Percentiles rank a stretch among this genome's conserved stretches.
Evolutionary conservation across 2,888 invertebrate genomes (phyloP).

Genomic region (Mythimna albipuncta): DNA sequence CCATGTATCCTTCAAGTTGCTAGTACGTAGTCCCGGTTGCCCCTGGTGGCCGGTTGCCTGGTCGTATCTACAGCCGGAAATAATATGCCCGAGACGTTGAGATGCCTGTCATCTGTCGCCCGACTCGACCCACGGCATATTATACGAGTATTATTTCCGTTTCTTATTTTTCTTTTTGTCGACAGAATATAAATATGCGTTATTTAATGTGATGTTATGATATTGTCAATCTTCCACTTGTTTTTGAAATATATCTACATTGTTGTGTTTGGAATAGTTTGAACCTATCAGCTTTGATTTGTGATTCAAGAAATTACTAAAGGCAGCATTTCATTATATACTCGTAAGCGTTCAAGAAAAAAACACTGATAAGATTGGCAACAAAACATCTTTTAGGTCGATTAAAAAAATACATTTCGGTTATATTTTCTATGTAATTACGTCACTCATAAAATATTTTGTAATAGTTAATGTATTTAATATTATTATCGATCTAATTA

Average conservation of each 20-base stretch:
- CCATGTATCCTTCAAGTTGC: conserved; percentile 5
- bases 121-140: not conserved
- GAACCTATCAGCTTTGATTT: not conserved
- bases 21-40: conserved; percentile 28
- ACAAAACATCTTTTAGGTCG: too few species aligned
- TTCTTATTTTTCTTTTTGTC: not conserved
- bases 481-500: not conserved
- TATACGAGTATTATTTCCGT: conserved; percentile 16
- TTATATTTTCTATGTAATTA: too few species aligned
- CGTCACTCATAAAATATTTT: too few species aligned
- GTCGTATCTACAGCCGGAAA: conserved; percentile 21
- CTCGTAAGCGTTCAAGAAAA: too few species aligned
- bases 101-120: conserved; percentile 40
- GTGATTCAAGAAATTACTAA: not conserved
- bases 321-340: not conserved
- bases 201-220: not conserved
- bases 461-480: too few species aligned
- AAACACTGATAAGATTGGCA: too few species aligned
- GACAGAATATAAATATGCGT: not conserved
- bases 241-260: not conserved
- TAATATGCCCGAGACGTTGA: conserved; percentile 29
- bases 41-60: not conserved
- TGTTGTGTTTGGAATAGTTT: not conserved
- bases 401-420: too few species aligned
- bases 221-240: not conserved